Evolutionary conservation across 2,888 invertebrate species (phyloP), one percentile per base, ranked within the genome.

Genomic region (Temnothorax rugatulus): DNA sequence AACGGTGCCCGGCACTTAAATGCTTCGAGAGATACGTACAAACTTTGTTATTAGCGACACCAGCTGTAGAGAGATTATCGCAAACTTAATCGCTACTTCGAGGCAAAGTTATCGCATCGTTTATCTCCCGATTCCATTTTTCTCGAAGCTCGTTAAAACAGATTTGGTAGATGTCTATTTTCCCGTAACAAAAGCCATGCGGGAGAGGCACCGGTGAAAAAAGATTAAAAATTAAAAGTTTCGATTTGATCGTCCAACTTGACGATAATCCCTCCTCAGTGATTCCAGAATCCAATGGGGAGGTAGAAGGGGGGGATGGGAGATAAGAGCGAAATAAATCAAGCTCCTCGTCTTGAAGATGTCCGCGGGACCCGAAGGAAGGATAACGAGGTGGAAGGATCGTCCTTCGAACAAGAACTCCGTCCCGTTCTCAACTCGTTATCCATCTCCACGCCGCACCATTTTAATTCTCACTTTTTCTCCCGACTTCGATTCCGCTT

Each of bases 391-490:
- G 69, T 63, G 52, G 73, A 84, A 76, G 85, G 73, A 66, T 59
- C 47, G 38, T 79, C 64, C 75, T 25, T 75, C 75, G 74, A 74
- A 82, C 81, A 73, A 77, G 44, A 61, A 68, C 75, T 54, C 38
- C 73, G 77, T 59, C 77, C 75, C 82, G 69, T 64, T 57, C 73
- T 59, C 68, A 73, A 76, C 88, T 88, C 89, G 86, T 88, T 89
- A 86, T 83, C 76, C 88, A 41, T 77, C 57, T 73, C 76, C 84
- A 54, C 59, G 66, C 79, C 63, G 57, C 61, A 38, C 64, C 76
- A 71, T 84, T 89, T 89, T 87, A 90, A 90, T 88, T 90, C 85
- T 61, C 83, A 83, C 73, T 90, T 89, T 85, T 90, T 90, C 85
- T 83, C 69, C 82, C 79, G 63, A 54, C 63, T 50, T 76, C 74